Percentiles rank a stretch among this genome's conserved stretches.
phyloP scores from a whole-genome alignment of 2,797 vertebrate genomes.

The Spinibarbus caldwelli region DNA sequence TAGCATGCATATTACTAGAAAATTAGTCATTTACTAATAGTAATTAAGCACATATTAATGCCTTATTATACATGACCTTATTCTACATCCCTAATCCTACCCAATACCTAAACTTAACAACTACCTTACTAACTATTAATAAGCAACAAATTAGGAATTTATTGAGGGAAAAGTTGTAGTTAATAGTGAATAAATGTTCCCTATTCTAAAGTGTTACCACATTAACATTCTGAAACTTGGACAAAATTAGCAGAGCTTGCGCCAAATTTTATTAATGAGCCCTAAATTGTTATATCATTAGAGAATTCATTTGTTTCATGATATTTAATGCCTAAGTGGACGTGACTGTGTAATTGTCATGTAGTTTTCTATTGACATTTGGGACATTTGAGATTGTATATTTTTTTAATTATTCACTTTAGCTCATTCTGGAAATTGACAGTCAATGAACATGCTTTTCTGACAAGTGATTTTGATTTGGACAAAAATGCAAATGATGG shows the following conservation, averaged over 20 bases:
- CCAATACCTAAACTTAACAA: no score
- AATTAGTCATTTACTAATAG: no score
- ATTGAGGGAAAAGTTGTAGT: no score
- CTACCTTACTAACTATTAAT: no score
- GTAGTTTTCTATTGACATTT: neutral
- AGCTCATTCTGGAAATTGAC: neutral
- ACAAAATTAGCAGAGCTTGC: neutral
- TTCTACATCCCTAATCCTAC: no score
- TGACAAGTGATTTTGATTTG: neutral
- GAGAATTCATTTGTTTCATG: neutral
- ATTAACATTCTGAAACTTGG: neutral
- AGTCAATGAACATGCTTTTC: neutral
- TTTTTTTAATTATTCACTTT: neutral
- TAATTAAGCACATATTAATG: no score
- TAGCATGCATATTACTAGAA: no score
- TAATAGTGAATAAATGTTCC: no score
- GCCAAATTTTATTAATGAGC: neutral
- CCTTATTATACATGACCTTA: no score
- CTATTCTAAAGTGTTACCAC: no score
- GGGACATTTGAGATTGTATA: neutral
- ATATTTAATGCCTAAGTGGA: neutral
- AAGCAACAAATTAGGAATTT: no score
- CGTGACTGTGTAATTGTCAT: neutral
- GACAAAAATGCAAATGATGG: neutral
- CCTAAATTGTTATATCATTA: neutral